Conservation (phyloP, 2,113 vertebrate species). For the Periophthalmus modestus region DNA sequence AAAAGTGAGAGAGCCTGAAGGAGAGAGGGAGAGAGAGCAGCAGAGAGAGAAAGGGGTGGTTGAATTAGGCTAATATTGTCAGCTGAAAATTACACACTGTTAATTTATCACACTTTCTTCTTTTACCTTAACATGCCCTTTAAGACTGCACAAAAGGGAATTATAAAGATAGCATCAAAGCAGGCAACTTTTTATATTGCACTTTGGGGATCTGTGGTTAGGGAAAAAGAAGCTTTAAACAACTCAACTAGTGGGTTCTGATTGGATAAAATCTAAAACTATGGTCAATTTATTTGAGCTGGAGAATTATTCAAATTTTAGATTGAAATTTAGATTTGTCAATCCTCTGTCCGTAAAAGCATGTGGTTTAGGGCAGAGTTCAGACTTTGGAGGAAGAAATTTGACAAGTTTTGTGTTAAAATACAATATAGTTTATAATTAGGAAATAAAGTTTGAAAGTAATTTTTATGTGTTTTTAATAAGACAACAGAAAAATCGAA, state of each 20-base stretch:
- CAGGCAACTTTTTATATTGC: not conserved
- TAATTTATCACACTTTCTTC: not conserved
- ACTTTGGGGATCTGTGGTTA: not conserved
- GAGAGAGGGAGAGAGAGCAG: not conserved
- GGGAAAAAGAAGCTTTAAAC: not conserved
- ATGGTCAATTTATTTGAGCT: not conserved
- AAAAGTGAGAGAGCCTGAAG: too few species aligned
- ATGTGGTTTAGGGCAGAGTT: too few species aligned
- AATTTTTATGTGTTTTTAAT: too few species aligned
- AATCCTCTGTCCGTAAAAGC: too few species aligned
- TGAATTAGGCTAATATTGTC: constrained; percentile 5
- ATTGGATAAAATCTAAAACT: not conserved
- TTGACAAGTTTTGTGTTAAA: too few species aligned
- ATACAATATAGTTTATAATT: too few species aligned
- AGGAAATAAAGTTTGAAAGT: too few species aligned
- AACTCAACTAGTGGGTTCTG: not conserved
- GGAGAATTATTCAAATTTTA: too few species aligned
- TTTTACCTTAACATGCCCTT: constrained; percentile 13
- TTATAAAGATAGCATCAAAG: constrained; percentile 26
- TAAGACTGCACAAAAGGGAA: constrained; percentile 1
- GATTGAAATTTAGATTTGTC: too few species aligned
- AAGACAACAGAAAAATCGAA: too few species aligned
- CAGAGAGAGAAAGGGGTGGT: constrained; percentile 17
- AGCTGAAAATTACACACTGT: not conserved
- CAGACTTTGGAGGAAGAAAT: too few species aligned